These are phyloP conservation scores for Drosophila merina DNA, from an alignment of 2,888 invertebrate genomes.

Conservation along the genomic window DNA sequence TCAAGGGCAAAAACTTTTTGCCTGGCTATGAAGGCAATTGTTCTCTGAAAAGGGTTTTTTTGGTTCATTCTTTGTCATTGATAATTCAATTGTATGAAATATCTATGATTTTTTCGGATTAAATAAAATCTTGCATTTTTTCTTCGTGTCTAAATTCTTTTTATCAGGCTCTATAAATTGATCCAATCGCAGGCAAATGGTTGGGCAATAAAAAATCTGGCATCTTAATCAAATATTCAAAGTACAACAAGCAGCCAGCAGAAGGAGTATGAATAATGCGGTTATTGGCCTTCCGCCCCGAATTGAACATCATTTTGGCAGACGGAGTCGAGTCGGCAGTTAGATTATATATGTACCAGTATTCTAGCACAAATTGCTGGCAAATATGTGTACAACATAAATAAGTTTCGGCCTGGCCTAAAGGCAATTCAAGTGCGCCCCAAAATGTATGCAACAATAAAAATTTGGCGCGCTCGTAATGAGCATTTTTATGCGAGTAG, in stretches of 20 bases:
- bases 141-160: too few species aligned
- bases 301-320: constrained; percentile 29
- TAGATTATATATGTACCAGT: constrained; percentile 41
- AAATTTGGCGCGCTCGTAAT: constrained; percentile 54
- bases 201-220: constrained; percentile 35
- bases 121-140: background rate
- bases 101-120: background rate
- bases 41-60: constrained; percentile 28
- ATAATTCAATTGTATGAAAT: constrained; percentile 28
- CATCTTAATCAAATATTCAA: constrained; percentile 49
- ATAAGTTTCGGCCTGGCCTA: constrained; percentile 45
- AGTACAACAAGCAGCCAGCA: constrained; percentile 34
- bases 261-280: constrained; percentile 40
- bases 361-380: constrained; percentile 61
- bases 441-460: constrained; percentile 63
- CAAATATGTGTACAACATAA: constrained; percentile 73
- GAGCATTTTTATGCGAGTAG: constrained; percentile 50
- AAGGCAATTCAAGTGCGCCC: constrained; percentile 9
- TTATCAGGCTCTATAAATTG: constrained; percentile 1
- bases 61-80: constrained; percentile 19
- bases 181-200: constrained; percentile 14
- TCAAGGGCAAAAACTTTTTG: constrained; percentile 23
- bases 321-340: constrained; percentile 49
- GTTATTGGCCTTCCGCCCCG: constrained; percentile 38
- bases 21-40: constrained; percentile 7